Base-by-base conservation (phyloP, 2,888 invertebrate genomes). In the Plebejus melissa region DNA sequence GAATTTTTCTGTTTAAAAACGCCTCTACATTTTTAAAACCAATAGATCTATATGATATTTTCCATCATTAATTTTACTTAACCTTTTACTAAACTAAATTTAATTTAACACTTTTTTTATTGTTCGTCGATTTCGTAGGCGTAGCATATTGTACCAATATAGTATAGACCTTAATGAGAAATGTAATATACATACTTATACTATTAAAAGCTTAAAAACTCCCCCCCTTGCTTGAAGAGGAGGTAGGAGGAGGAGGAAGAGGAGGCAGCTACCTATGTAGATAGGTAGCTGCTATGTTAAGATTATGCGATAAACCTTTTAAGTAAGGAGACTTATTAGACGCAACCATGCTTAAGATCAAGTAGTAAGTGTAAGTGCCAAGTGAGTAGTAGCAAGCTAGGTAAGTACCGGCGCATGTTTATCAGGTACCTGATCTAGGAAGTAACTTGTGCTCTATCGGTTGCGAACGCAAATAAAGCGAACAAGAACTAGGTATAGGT, bases 381-480 rank as follows among this genome's bases (percentile, higher is more conserved):
- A 58, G 57, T n/a, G n/a, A 57, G 57, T 57, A n/a, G 54, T 54
- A 54, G 54, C 4, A 54, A 54, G n/a, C 1, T 22, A 22, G 22
- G 58, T 58, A 6, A 65, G 65, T 32, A 65, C 65, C 65, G 32
- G 65, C 4, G 65, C 65, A 65, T 65, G 65, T 22, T 32, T 65
- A 65, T 65, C 65, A 65, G 65, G 65, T 32, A 13, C 32, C 28
- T 32, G 4, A 65, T 65, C 65, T 65, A 32, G 32, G 16, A 65
- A 65, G 13, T 13, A 65, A 36, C 65, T 36, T 65, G 16, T 13
- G 65, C 28, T 11, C 32, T 65, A 65, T 65, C 13, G 13, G 65
- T 36, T 32, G 0, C 22, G 16, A 36, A 65, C 65, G 65, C 32
- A 65, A 65, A 65, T 65, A 54, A 4, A 54, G 16, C 4, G 54